Percentiles rank a stretch among this genome's conserved stretches.
Conservation (phyloP, 2,888 invertebrate genomes). For the Polydrusus pterygomalis region DNA sequence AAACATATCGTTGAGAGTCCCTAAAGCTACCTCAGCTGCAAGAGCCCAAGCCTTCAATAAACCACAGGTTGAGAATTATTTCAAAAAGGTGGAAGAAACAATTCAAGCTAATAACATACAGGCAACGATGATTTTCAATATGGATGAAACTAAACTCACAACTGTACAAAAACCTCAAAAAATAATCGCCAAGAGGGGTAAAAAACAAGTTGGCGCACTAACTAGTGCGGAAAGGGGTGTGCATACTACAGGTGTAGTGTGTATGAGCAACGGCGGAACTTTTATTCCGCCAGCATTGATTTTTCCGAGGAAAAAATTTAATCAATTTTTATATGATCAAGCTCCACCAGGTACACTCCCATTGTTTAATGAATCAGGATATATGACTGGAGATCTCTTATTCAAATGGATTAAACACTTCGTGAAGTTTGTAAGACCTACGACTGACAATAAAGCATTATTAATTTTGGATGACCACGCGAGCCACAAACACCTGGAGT, state of each 20-base stretch:
- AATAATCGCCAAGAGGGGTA: no score
- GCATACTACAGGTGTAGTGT: slow-evolving; percentile 26
- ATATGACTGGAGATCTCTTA: slow-evolving; percentile 43
- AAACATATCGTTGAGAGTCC: no score
- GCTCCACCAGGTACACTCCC: slow-evolving; percentile 31
- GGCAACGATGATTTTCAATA: no score
- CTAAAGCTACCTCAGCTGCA: no score
- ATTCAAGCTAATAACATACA: no score
- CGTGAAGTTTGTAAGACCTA: slow-evolving; percentile 31
- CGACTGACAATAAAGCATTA: not conserved
- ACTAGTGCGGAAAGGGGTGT: slow-evolving; percentile 28
- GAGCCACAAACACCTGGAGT: not conserved
- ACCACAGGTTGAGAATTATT: no score
- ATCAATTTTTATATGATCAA: slow-evolving; percentile 17
- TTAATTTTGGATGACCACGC: slow-evolving; percentile 2
- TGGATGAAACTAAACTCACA: no score
- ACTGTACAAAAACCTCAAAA: no score
- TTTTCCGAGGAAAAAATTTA: slow-evolving; percentile 34
- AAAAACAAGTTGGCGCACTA: no score
- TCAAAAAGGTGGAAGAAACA: no score
- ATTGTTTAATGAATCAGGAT: slow-evolving; percentile 32
- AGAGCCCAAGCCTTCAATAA: no score
- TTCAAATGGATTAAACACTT: slow-evolving; percentile 42
- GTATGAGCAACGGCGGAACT: slow-evolving; percentile 28
- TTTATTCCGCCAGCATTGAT: slow-evolving; percentile 30